These are phyloP conservation scores for Trachurus trachurus DNA, from an alignment of 2,797 vertebrate genomes.

Conservation along the genomic window DNA sequence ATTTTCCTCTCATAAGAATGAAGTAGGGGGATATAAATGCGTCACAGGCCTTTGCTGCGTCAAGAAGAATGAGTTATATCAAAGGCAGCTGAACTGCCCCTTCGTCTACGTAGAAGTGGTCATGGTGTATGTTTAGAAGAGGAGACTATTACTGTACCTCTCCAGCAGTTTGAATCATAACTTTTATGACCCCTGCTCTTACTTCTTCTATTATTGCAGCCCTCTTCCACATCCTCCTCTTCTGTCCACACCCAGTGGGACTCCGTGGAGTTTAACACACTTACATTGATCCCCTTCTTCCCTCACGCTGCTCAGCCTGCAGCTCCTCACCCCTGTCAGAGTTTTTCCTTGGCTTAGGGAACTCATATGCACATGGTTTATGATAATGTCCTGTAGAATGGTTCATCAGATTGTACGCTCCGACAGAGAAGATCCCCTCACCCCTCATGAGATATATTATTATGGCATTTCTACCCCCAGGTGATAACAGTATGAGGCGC, in stretches of 20 bases:
- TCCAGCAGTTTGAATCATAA: slow-evolving; percentile 62
- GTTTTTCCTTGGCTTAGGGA: slow-evolving; percentile 52
- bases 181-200: slow-evolving; percentile 67
- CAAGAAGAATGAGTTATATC: slow-evolving; percentile 31
- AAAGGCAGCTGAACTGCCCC: slow-evolving; percentile 40
- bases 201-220: slow-evolving; percentile 61
- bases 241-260: slow-evolving; percentile 58
- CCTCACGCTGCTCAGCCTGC: slow-evolving; percentile 55
- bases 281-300: slow-evolving; percentile 56
- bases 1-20: slow-evolving; percentile 47
- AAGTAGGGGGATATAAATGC: slow-evolving; percentile 43
- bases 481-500: background rate
- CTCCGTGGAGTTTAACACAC: slow-evolving; percentile 62
- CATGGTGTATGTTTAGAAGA: slow-evolving; percentile 57
- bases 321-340: slow-evolving; percentile 64
- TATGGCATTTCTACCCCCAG: too few relatives aligned
- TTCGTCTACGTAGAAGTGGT: slow-evolving; percentile 48
- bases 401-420: slow-evolving; percentile 71
- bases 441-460: slow-evolving; percentile 17
- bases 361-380: slow-evolving; percentile 68
- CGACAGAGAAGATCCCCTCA: slow-evolving; percentile 44
- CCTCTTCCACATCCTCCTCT: slow-evolving; percentile 60
- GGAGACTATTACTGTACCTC: slow-evolving; percentile 41
- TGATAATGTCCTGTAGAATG: slow-evolving; percentile 62
- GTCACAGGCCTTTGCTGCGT: slow-evolving; percentile 48